Evolutionary conservation across 2,113 vertebrate genomes (phyloP), one percentile per base, ranked within the genome.

Genomic region (Salvator merianae): DNA sequence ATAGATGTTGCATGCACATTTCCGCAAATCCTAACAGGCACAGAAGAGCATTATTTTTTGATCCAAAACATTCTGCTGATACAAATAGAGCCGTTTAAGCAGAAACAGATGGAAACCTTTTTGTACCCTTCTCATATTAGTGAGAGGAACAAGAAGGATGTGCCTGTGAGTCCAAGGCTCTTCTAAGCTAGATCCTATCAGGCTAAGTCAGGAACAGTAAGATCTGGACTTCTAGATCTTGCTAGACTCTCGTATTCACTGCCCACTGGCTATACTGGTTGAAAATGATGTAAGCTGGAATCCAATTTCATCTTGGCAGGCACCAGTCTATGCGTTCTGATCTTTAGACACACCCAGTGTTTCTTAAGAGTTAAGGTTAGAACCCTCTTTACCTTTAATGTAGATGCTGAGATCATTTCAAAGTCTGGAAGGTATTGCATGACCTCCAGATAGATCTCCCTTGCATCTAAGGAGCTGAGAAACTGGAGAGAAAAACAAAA

Each of bases 371-470:
- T 79, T 50, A 73, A 74, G 18, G 22, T 22, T 9, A 80, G 6
- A 89, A 84, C 74, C 47, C 3, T 36, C 2, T 24, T 91, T 96
- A 99, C 99, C 98, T 98, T 91, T 89, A 99, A 95, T 55, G 92
- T 96, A 81, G 94, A 92, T 74, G 93, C 93, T 24, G 96, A 96
- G 85, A 99, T 96, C 5, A 94, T 93, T 88, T 98, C 96, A 91
- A 99, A 96, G 78, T 97, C 97, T 71, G 99, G 98, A 73, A 99
- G 96, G 83, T 96, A 95, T 68, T 95, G 86, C 88, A 99, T 96
- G 90, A 98, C 96, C 94, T 97, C 97, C 75, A 84, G 92, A 93
- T 99, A 99, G 90, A 99, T 97, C 93, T 99, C 98, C 95, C 91
- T 98, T 78, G 97, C 94, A 93, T 99, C 99, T 94, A 99, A 93